Evolutionary conservation across 2,888 invertebrate species (phyloP).

Genomic region (Shargacucullia verbasci): DNA sequence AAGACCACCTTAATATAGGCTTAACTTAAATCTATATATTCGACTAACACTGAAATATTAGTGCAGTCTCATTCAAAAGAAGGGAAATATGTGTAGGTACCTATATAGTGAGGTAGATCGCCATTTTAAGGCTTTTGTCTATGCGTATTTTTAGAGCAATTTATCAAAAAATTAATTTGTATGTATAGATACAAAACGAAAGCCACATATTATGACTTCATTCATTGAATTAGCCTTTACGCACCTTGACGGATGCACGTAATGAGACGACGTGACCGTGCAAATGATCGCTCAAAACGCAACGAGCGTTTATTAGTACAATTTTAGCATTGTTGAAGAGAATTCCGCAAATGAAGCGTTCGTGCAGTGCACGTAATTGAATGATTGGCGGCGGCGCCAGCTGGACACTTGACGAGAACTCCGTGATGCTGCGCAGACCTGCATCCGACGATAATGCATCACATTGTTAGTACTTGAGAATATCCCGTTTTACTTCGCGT

Average conservation of each 20-base stretch:
- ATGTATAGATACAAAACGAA: background rate
- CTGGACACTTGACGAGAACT: conserved; percentile 69
- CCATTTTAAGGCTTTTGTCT: no score
- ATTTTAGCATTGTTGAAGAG: conserved; percentile 63
- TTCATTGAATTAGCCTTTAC: conserved; percentile 35
- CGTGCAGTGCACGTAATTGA: conserved; percentile 75
- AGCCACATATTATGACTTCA: conserved; percentile 9
- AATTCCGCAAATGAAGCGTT: conserved; percentile 71
- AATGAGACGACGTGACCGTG: conserved; percentile 38
- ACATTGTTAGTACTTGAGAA: conserved; percentile 64
- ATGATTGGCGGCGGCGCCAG: conserved; percentile 83
- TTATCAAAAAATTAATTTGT: no score
- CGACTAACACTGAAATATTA: background rate
- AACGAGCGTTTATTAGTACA: conserved; percentile 57
- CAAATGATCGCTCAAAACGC: conserved; percentile 47
- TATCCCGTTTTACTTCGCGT: conserved; percentile 52
- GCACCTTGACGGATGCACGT: conserved; percentile 43
- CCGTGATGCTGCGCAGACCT: conserved; percentile 77
- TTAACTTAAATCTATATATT: no score
- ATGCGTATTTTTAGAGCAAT: no score
- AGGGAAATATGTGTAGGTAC: background rate
- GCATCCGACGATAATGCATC: conserved; percentile 73
- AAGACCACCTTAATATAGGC: no score
- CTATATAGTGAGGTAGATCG: no score
- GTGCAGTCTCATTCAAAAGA: background rate